These are phyloP conservation scores for Glaucidium brasilianum DNA, from an alignment of 2,113 vertebrate species.

Conservation along the genomic window DNA sequence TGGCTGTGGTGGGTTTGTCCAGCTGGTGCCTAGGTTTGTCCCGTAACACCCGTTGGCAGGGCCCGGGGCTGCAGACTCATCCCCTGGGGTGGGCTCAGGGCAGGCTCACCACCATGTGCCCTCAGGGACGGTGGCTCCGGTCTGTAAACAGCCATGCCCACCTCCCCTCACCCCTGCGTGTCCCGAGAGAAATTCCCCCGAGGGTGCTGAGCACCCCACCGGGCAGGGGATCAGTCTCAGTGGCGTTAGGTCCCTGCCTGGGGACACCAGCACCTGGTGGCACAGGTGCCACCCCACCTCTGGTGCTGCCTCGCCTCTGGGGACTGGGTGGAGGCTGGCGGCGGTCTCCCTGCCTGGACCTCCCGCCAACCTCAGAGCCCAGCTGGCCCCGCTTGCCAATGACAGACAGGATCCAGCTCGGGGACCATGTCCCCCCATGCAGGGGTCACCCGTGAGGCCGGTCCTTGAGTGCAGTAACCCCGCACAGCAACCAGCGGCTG, in stretches of 20 bases:
- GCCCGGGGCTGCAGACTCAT: accelerated
- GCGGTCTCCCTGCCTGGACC: neutral
- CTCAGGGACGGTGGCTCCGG: too few species aligned
- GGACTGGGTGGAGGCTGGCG: too few species aligned
- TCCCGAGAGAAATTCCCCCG: neutral
- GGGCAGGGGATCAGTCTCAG: accelerated
- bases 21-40: neutral
- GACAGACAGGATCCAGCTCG: accelerated
- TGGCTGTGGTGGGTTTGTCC: neutral
- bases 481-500: neutral
- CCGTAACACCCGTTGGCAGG: neutral
- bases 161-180: neutral
- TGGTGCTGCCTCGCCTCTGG: neutral
- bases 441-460: neutral
- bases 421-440: accelerated
- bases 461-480: neutral
- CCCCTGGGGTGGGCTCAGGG: neutral
- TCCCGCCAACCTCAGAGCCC: neutral
- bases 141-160: neutral
- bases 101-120: neutral
- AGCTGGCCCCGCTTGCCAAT: accelerated
- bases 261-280: neutral
- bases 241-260: neutral
- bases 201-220: accelerated
- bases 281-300: too few species aligned